Evolutionary conservation across 2,888 invertebrate genomes (phyloP), one percentile per base, ranked within the genome.

Genomic region (Uropetala carovei): DNA sequence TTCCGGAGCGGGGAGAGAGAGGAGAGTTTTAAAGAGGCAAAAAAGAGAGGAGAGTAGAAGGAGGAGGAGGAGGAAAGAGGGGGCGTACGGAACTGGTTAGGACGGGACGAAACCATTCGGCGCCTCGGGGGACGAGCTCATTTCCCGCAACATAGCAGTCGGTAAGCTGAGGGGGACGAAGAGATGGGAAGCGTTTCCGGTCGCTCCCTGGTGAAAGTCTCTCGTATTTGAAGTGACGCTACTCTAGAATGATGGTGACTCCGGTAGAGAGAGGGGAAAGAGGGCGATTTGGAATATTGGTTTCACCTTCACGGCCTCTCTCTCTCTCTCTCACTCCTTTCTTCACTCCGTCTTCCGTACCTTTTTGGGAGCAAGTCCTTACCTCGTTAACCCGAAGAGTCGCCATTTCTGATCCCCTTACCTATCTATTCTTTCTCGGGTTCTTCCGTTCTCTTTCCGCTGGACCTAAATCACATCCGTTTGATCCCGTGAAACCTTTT

Each of bases 171-270:
- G 11, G 27, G 75, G 75, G 27, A 75, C 22, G 75, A 75, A 4
- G 75, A 75, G 22, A 27, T 27, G 27, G 22, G 22, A 11, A 27
- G 75, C 22, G 22, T 75, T 75, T 75, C 75, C 75, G 75, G 22
- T 43, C 43, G 43, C 43, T 18, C 68, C 22, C 18, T 27, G 27
- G 22, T 11, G 18, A n/a, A 68, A 68, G 18, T 68, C 75, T 8
- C 75, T 27, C 75, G 27, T 22, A 22, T 75, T 75, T 75, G 75
- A 75, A 75, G 75, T 75, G 75, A 75, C 75, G 27, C 68, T 68
- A 9, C 22, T n/a, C 2, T 22, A 9, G 68, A 18, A 68, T 16
- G 43, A 43, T 1, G 43, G 43, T 43, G 43, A n/a, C 27, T 27
- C 75, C 16, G n/a, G 22, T 22, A 0, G 75, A 22, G 27, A 27